Evolutionary conservation across 1,140 invertebrate genomes (phyloP).

Genomic region (Zaprionus ornatus): DNA sequence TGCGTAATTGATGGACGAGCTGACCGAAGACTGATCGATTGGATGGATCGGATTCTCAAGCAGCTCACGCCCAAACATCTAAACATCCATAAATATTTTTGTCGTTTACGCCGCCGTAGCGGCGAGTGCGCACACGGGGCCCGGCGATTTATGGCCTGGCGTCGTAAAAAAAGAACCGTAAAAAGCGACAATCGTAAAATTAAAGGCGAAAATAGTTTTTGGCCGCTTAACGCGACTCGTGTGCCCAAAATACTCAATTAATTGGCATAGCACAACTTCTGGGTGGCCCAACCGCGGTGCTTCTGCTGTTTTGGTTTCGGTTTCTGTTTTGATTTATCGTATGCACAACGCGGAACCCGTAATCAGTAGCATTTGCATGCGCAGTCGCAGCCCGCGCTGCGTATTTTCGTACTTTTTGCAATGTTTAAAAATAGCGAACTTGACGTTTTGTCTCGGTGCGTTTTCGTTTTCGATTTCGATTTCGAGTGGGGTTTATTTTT

Average conservation of each 20-base stretch:
- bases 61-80: slow-evolving; percentile 66
- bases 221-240: slow-evolving; percentile 54
- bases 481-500: slow-evolving; percentile 1
- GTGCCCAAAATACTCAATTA: slow-evolving; percentile 76
- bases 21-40: slow-evolving; percentile 4
- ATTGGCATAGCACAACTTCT: slow-evolving; percentile 61
- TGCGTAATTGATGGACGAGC: slow-evolving; percentile 60
- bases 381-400: slow-evolving; percentile 21
- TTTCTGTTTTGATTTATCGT: slow-evolving; percentile 67
- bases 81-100: slow-evolving; percentile 81
- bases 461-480: not conserved
- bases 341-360: slow-evolving; percentile 61
- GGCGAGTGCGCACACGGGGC: not conserved
- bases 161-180: slow-evolving; percentile 72
- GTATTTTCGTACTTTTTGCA: slow-evolving; percentile 50
- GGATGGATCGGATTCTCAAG: slow-evolving; percentile 51
- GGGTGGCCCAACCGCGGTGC: slow-evolving; percentile 59
- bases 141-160: slow-evolving; percentile 64
- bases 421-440: slow-evolving; percentile 48
- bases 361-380: slow-evolving; percentile 76
- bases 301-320: slow-evolving; percentile 4
- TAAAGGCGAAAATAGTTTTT: slow-evolving; percentile 75
- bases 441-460: not conserved
- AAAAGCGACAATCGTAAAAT: slow-evolving; percentile 68
- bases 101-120: slow-evolving; percentile 54